Base-by-base conservation (phyloP, 2,113 vertebrate genomes). In the Centropristis striata region DNA sequence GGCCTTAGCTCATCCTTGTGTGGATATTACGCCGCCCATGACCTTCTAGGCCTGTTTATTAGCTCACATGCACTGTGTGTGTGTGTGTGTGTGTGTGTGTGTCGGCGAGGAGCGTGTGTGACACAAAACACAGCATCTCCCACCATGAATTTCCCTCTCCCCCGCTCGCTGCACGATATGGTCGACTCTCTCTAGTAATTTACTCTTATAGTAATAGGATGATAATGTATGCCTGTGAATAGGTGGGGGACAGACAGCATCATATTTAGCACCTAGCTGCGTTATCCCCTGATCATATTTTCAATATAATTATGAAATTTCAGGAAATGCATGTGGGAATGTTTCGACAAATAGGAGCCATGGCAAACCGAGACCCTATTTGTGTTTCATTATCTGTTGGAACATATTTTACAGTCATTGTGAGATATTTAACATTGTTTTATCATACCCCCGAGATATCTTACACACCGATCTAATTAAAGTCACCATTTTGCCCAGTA, bases 391-490 rank as follows among this genome's bases (percentile, higher is more conserved):
- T 96, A 94, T 96, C 94, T 94, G 88, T 95, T 90, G 90, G 84
- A 95, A 94, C 92, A 95, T 92, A 95, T 94, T 94, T 95, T 95
- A 93, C 92, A 93, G 90, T 90, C 89, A 91, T 94, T 87, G 92
- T 77, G 85, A 90, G 92, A 94, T 94, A 94, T 95, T 95, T 95
- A 95, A 94, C 94, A 88, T 93, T 94, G 94, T 94, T 94, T 94
- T 95, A 95, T 94, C 92, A 94, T 93, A 95, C 93, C 94, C 95
- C 87, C 85, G 93, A 95, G 95, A 96, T 95, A 95, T 95, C 92
- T 93, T 94, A 95, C 93, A 94, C 90, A 92, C 88, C 78, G 78
- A 94, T 96, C 93, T 96, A 95, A 95, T 96, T 95, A 96, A 95
- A 95, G 90, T 78, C 88, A 93, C 89, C 86, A 92, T 92, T 95